Percentiles rank a stretch among this genome's conserved stretches.
Evolutionary conservation across 2,888 invertebrate species (phyloP).

Genomic region (Drosophila falleni): DNA sequence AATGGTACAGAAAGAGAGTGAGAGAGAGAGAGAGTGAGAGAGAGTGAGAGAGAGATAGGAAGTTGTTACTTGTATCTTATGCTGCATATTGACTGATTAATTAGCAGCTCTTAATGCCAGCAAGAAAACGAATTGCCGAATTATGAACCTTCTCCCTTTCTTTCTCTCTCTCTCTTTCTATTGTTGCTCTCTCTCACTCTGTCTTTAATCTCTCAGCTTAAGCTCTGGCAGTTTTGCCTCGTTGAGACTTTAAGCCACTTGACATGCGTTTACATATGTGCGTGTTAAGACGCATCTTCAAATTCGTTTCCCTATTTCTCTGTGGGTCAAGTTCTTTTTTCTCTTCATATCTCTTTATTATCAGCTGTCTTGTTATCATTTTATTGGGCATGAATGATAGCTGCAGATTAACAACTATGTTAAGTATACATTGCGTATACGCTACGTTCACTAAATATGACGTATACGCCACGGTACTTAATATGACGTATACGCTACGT

Average conservation of each 20-base stretch:
- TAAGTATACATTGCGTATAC: no score
- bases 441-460: no score
- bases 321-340: constrained; percentile 2
- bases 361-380: neutral
- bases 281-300: constrained; percentile 37
- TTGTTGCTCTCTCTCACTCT: neutral
- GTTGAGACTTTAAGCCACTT: constrained; percentile 43
- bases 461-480: no score
- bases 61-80: constrained; percentile 12
- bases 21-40: no score
- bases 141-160: constrained; percentile 55
- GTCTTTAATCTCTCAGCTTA: constrained; percentile 6
- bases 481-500: no score
- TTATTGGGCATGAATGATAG: neutral
- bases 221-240: constrained; percentile 18
- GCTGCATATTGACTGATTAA: constrained; percentile 66
- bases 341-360: neutral
- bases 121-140: constrained; percentile 60
- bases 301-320: neutral
- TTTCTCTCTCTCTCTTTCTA: constrained; percentile 9
- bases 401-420: neutral
- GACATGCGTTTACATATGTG: constrained; percentile 56
- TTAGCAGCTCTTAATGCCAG: constrained; percentile 64
- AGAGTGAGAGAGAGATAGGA: neutral
- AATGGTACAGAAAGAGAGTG: no score